Base-by-base conservation (phyloP, 1,140 invertebrate genomes). In the Mizuhopecten yessoensis region DNA sequence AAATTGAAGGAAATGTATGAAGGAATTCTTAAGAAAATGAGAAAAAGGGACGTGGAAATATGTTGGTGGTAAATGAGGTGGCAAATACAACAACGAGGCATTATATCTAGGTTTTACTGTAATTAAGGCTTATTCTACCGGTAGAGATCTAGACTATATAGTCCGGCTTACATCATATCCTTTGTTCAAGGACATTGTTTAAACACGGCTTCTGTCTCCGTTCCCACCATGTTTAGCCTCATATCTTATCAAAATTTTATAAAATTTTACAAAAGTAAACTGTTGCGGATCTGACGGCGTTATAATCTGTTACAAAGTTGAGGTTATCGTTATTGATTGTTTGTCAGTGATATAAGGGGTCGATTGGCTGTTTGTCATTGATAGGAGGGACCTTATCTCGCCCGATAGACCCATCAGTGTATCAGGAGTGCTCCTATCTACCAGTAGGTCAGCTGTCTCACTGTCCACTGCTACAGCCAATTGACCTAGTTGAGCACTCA, bases 171-270 rank as follows among this genome's bases (percentile, higher is more conserved):
- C 36, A 39, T 7, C 45, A 13, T 49, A 13, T 20, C 45, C 45
- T 49, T 49, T 2, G 2, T 20, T 49, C 15, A 20, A 49, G 45
- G 3, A 49, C 45, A n/a, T n/a, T n/a, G n/a, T n/a, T n/a, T n/a
- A n/a, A n/a, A n/a, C n/a, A n/a, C n/a, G 29, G 57, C n/a, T 29
- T 13, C n/a, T 9, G 57, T 75, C n/a, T n/a, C n/a, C 1, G 42
- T 75, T 75, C 57, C 57, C 57, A 75, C 57, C 57, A 75, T 75
- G 11, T 75, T 57, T 9, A 57, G 20, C 7, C 20, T 75, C 57
- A 75, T 75, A 75, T 75, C 57, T 75, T 75, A 75, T 75, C 57
- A 75, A 75, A 29, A 75, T 75, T 75, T 75, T 75, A 75, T 75
- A 75, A 75, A 75, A 75, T 75, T 75, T 75, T 75, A 75, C 57